A percentile compares a stretch with the other conserved stretches of the same genome.
Evolutionary conservation across 2,888 invertebrate species (phyloP).

Genomic region (Ornithoptera priamus): DNA sequence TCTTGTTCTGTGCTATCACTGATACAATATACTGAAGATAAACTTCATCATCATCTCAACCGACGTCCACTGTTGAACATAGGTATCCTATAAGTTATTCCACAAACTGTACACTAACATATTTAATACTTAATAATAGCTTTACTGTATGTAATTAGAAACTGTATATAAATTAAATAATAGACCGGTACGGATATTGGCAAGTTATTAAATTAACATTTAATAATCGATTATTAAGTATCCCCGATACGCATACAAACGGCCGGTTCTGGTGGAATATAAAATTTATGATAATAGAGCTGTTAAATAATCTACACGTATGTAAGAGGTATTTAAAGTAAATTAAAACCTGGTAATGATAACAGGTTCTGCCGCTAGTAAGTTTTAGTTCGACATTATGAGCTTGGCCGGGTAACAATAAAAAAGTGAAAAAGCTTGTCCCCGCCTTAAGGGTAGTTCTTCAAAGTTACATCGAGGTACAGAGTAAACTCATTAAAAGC

Average conservation of each 20-base stretch:
- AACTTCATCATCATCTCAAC: no score
- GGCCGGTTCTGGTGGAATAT: conserved; percentile 7
- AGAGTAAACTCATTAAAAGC: no score
- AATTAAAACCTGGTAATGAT: not conserved
- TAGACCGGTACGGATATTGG: conserved; percentile 7
- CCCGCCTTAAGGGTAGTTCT: not conserved
- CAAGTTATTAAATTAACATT: conserved; percentile 16
- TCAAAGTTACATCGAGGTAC: not conserved
- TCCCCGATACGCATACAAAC: conserved; percentile 8
- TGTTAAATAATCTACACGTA: conserved; percentile 15
- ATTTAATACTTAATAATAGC: not conserved
- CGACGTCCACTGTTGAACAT: no score
- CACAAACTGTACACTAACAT: not conserved
- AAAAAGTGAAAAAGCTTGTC: not conserved
- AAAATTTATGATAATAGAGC: conserved; percentile 16
- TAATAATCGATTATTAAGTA: conserved; percentile 8
- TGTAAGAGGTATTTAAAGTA: not conserved
- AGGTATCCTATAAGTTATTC: no score
- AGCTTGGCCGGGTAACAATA: not conserved
- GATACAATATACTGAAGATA: no score
- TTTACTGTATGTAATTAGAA: conserved; percentile 10
- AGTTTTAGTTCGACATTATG: not conserved
- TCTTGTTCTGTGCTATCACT: no score
- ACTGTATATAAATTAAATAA: conserved; percentile 4
- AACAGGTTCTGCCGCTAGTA: not conserved